phyloP scores from a whole-genome alignment of 2,797 vertebrate genomes.

The Acipenser ruthenus region DNA sequence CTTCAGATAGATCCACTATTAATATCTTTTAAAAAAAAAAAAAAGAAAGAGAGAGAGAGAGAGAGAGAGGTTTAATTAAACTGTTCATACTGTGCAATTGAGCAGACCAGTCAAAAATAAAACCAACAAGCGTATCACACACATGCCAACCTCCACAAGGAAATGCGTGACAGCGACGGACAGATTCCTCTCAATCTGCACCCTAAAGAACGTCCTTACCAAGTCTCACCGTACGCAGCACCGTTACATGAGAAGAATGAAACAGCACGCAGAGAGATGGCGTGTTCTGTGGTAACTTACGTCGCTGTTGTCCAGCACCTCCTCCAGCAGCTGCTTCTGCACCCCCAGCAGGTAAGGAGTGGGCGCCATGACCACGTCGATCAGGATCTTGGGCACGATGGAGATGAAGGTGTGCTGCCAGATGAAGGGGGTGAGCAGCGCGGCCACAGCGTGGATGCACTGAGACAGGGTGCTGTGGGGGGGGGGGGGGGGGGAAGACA shows the following conservation, averaged over 20 bases:
- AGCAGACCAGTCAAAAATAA: too few relatives aligned
- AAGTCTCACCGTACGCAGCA: too few relatives aligned
- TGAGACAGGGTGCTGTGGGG: slow-evolving; percentile 75
- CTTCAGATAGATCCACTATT: slow-evolving; percentile 73
- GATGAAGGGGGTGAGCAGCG: slow-evolving; percentile 89
- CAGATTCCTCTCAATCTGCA: too few relatives aligned
- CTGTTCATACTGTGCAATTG: too few relatives aligned
- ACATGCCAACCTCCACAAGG: too few relatives aligned
- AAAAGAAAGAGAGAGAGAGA: slow-evolving; percentile 1
- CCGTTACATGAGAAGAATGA: too few relatives aligned
- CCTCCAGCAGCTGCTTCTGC: slow-evolving; percentile 65
- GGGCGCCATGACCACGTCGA: slow-evolving; percentile 85
- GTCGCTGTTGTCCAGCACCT: slow-evolving; percentile 65
- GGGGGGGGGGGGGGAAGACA: slow-evolving; percentile 17
- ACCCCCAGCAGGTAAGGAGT: slow-evolving; percentile 91
- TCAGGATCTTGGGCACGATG: slow-evolving; percentile 80
- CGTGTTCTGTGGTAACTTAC: slow-evolving; percentile 35
- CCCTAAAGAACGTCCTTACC: too few relatives aligned
- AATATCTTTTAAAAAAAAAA: slow-evolving; percentile 61
- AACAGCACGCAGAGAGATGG: too few relatives aligned
- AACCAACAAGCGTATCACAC: too few relatives aligned
- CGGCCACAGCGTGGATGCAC: slow-evolving; percentile 80
- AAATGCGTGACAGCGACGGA: too few relatives aligned
- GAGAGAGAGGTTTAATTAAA: background rate
- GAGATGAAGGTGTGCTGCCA: slow-evolving; percentile 96